Evolutionary conservation across 2,888 invertebrate genomes (phyloP).

Genomic region (Eilema depressum): DNA sequence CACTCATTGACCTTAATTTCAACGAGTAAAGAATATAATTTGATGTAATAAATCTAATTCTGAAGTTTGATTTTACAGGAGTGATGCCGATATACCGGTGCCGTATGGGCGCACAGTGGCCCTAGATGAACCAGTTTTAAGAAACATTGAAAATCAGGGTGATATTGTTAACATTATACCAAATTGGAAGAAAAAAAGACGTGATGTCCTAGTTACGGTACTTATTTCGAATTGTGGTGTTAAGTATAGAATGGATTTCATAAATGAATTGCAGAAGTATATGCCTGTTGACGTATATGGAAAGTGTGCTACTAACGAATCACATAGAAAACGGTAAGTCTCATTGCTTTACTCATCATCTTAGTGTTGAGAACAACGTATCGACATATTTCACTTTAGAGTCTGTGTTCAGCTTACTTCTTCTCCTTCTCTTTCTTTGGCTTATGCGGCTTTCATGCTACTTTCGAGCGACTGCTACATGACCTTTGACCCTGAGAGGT

Average conservation of each 20-base stretch:
- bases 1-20: too few relatives aligned
- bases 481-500: too few relatives aligned
- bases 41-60: not conserved
- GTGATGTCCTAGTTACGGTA: conserved; percentile 81
- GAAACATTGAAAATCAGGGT: conserved; percentile 16
- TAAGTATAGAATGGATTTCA: conserved; percentile 82
- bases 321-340: conserved; percentile 18
- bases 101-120: conserved; percentile 88
- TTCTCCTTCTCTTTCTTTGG: too few relatives aligned
- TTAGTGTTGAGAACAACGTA: too few relatives aligned
- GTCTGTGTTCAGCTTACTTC: too few relatives aligned
- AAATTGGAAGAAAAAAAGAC: conserved; percentile 76
- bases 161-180: conserved; percentile 62
- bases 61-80: conserved; percentile 76
- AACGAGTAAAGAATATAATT: not conserved
- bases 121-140: conserved; percentile 44
- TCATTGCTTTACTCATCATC: not conserved
- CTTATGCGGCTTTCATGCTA: too few relatives aligned
- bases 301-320: conserved; percentile 75
- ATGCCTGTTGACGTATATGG: conserved; percentile 88
- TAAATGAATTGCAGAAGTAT: conserved; percentile 85
- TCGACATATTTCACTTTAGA: too few relatives aligned
- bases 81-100: conserved; percentile 89
- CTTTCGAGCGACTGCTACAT: too few relatives aligned
- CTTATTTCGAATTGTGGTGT: conserved; percentile 87